Evolutionary conservation across 2,888 invertebrate genomes (phyloP).

Genomic region (Zhuqinia jingwanae): DNA sequence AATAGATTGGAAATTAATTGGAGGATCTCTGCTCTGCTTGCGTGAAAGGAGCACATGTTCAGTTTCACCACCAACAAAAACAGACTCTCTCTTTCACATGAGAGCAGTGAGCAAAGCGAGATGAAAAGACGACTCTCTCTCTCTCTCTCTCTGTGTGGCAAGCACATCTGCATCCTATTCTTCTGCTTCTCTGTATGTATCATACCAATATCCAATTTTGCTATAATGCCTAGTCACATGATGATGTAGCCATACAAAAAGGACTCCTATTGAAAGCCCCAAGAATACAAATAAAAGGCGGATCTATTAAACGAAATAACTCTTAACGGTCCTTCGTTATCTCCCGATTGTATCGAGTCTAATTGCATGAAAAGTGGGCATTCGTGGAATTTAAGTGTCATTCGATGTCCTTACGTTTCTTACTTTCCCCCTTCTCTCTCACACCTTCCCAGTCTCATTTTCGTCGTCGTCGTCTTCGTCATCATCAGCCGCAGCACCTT

Average conservation of each 20-base stretch:
- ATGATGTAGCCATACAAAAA: too few relatives aligned
- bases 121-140: conserved; percentile 15
- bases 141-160: too few relatives aligned
- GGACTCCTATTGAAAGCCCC: too few relatives aligned
- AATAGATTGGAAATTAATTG: conserved; percentile 72
- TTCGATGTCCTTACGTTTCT: conserved; percentile 58
- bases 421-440: conserved; percentile 11
- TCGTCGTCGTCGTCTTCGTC: conserved; percentile 23
- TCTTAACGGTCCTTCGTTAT: conserved; percentile 67
- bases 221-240: too few relatives aligned
- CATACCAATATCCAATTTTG: too few relatives aligned
- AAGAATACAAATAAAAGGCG: conserved; percentile 21
- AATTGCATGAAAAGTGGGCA: conserved; percentile 68
- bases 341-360: conserved; percentile 65
- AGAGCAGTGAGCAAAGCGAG: too few relatives aligned
- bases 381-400: conserved; percentile 66
- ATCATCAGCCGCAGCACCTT: background rate
- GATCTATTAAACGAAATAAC: conserved; percentile 68
- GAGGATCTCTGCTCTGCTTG: conserved; percentile 69
- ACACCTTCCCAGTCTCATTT: too few relatives aligned
- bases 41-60: conserved; percentile 67
- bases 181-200: too few relatives aligned
- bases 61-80: conserved; percentile 44
- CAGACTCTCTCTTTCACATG: conserved; percentile 1
- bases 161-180: too few relatives aligned